Percentiles rank a stretch among this genome's conserved stretches.
These are phyloP conservation scores for Apis laboriosa DNA, from an alignment of 1,140 invertebrate species.

Conservation along the genomic window DNA sequence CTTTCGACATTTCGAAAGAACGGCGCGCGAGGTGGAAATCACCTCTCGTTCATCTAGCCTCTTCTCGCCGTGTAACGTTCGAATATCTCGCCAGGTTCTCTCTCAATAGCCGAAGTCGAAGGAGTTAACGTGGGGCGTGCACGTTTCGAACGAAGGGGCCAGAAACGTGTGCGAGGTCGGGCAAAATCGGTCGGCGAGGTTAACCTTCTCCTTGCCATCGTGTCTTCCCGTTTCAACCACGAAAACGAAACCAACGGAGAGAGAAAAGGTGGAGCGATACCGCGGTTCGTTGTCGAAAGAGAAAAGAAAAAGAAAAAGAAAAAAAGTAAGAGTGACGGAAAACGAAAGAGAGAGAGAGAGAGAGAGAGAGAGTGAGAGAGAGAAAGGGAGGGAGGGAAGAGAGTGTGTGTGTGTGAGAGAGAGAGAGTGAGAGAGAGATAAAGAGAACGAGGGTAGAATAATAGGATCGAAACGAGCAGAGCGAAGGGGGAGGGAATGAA, in stretches of 20 bases:
- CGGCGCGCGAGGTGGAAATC: slow-evolving; percentile 27
- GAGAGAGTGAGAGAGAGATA: neutral
- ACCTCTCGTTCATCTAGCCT: slow-evolving; percentile 20
- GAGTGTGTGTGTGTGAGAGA: no score
- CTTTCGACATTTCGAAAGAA: slow-evolving; percentile 46
- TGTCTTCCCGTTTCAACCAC: slow-evolving; percentile 26
- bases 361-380: no score
- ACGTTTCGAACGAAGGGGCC: slow-evolving; percentile 12
- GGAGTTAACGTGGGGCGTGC: slow-evolving; percentile 30
- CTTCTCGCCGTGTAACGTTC: slow-evolving; percentile 42
- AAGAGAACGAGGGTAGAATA: slow-evolving; percentile 40
- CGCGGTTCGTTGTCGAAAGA: slow-evolving; percentile 15
- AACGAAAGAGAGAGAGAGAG: slow-evolving; percentile 4
- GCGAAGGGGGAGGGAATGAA: slow-evolving; percentile 69
- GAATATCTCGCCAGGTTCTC: slow-evolving; percentile 63
- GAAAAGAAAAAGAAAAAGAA: slow-evolving; percentile 29
- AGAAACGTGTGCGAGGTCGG: slow-evolving; percentile 28
- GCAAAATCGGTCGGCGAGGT: slow-evolving; percentile 22
- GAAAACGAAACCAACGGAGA: slow-evolving; percentile 12
- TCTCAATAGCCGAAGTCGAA: slow-evolving; percentile 25
- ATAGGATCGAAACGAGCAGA: slow-evolving; percentile 47
- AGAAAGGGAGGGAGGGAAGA: neutral
- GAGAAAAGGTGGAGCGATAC: slow-evolving; percentile 7
- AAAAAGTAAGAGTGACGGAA: slow-evolving; percentile 28
- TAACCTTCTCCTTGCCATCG: slow-evolving; percentile 20